phyloP scores from a whole-genome alignment of 2,888 invertebrate genomes.

The Spodoptera picta region DNA sequence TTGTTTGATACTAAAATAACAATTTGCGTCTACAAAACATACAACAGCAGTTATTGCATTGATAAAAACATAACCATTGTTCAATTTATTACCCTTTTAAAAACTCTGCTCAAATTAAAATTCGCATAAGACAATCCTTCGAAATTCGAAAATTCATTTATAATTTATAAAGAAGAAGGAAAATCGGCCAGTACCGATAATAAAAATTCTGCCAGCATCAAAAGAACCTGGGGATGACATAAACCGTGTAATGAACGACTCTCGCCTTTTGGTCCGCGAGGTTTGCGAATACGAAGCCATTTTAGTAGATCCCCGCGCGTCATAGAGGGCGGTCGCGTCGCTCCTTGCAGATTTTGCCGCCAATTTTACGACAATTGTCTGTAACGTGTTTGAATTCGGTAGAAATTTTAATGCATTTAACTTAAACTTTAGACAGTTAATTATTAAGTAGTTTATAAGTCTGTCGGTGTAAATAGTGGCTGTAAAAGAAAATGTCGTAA shows the following conservation, averaged over 20 bases:
- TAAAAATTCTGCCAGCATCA: constrained; percentile 27
- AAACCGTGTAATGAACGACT: constrained; percentile 37
- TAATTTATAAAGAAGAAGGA: background rate
- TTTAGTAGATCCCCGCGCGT: constrained; percentile 58
- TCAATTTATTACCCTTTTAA: too few species aligned
- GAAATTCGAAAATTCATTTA: too few species aligned
- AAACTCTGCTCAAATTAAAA: too few species aligned
- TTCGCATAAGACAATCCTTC: too few species aligned
- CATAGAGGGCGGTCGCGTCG: constrained; percentile 54
- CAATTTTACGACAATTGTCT: constrained; percentile 61
- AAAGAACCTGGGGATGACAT: constrained; percentile 32
- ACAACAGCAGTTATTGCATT: too few species aligned
- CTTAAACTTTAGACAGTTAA: too few species aligned
- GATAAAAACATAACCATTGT: too few species aligned
- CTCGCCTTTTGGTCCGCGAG: constrained; percentile 17
- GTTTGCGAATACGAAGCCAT: constrained; percentile 2
- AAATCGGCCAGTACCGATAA: constrained; percentile 15
- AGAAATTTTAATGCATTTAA: constrained; percentile 1
- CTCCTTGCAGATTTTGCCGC: constrained; percentile 63
- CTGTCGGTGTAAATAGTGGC: too few species aligned
- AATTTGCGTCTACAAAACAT: too few species aligned
- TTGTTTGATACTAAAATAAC: too few species aligned
- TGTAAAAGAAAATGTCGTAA: too few species aligned
- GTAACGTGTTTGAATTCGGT: constrained; percentile 6
- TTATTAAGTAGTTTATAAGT: too few species aligned